phyloP scores from a whole-genome alignment of 2,888 invertebrate genomes.

The Habrosyne pyritoides region DNA sequence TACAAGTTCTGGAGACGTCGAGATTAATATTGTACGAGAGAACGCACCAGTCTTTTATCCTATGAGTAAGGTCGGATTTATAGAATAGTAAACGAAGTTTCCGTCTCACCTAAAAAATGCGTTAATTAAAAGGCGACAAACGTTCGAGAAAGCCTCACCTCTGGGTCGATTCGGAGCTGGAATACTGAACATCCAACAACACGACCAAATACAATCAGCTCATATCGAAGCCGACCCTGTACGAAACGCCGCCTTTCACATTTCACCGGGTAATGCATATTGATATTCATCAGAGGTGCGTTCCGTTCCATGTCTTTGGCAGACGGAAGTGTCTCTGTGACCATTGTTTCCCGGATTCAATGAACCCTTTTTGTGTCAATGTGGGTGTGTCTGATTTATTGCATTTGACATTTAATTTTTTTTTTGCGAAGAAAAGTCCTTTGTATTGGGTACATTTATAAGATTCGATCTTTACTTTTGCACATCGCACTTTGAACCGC shows the following conservation, averaged over 20 bases:
- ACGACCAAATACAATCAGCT: slow-evolving; percentile 14
- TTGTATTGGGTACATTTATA: too few relatives aligned
- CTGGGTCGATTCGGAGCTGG: slow-evolving; percentile 29
- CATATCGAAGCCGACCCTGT: background rate
- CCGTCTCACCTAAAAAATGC: slow-evolving; percentile 8
- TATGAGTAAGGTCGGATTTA: background rate
- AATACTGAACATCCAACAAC: slow-evolving; percentile 30
- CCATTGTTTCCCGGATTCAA: slow-evolving; percentile 72
- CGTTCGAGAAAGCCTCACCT: slow-evolving; percentile 46
- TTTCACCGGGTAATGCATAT: slow-evolving; percentile 39
- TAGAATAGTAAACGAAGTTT: background rate
- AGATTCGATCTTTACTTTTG: too few relatives aligned
- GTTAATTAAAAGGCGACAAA: slow-evolving; percentile 26
- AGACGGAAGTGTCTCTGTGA: slow-evolving; percentile 60
- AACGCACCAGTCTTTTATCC: background rate
- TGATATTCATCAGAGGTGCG: slow-evolving; percentile 59
- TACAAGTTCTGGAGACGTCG: background rate
- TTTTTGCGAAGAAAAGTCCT: background rate
- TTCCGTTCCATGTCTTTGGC: slow-evolving; percentile 52
- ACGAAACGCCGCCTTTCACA: slow-evolving; percentile 29
- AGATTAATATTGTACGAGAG: background rate
- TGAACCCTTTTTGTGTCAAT: slow-evolving; percentile 68
- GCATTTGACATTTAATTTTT: background rate
- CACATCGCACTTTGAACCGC: too few relatives aligned
- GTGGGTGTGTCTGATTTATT: slow-evolving; percentile 30